Base-by-base conservation (phyloP, 2,888 invertebrate species). In the Dorcus hopei region DNA sequence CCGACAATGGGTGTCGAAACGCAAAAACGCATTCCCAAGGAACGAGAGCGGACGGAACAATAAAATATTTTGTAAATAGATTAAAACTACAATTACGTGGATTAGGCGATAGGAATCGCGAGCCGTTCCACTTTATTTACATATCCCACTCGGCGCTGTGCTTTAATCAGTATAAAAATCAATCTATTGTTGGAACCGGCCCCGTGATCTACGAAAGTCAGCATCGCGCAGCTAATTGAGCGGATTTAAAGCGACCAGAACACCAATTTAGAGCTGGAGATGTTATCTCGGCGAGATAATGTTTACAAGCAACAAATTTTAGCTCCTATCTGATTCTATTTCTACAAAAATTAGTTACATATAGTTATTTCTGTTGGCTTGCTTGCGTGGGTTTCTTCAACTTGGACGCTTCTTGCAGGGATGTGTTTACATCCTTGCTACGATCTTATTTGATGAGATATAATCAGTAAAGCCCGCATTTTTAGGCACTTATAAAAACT, bases 281-380 rank as follows among this genome's bases (percentile, higher is more conserved):
- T 62, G 48, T 57, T 59, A 62, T 62, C 61, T 47, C 11, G 26
- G 33, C 40, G 59, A 59, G 64, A 66, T 66, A 67, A 61, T 60
- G 65, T 66, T 65, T 65, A 66, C 69, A 65, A 66, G 65, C 65
- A 63, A 68, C 65, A 69, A 67, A 67, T 67, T 68, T 66, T 62
- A 63, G 58, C 38, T 61, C 48, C 43, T 68, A 67, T 68, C 65
- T 68, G 65, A 64, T 68, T 59, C 60, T 63, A 62, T 65, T 54
- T 60, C 53, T 49, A 63, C 61, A 67, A 59, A 63, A 58, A 62
- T 33, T 33, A 33, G 26, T 33, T 33, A 33, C 26, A 33, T 33
- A 33, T 33, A 33, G 26, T 33, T 33, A 33, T 33, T 33, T 33
- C 26, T 33, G 26, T 33, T 33, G 26, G 26, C 26, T 6, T 4